Base-by-base conservation (phyloP, 2,113 vertebrate genomes). In the Bujurquina vittata region DNA sequence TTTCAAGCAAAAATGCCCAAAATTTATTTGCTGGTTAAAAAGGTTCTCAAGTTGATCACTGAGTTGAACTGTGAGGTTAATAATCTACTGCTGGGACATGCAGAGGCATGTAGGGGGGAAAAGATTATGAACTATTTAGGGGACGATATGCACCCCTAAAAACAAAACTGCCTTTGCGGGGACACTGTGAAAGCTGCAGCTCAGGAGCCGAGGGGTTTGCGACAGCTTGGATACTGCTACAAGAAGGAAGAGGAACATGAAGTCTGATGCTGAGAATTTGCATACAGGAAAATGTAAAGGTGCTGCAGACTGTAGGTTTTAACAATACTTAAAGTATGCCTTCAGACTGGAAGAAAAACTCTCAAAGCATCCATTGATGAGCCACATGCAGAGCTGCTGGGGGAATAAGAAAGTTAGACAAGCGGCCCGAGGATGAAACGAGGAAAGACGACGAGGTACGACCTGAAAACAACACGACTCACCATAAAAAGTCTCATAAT, bases 401-500 rank as follows among this genome's bases (percentile, higher is more conserved):
- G 75, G 63, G 60, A 69, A 65, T 31, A 17, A 33, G 58, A 56
- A 35, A 33, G 61, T 61, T 15, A 14, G 31, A 52, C 65, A 69
- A 0, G 49, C 10, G 43, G 65, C 65, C n/a, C 6, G 37, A 75
- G 31, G 49, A 77, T 1, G 11, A 75, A 26, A 62, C 14, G 1
- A 78, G 29, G 54, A 80, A 1, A 55, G 29, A 43, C 15, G 20
- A 84, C 18, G 52, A 61, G 35, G 18, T 8, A 79, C 61, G 35
- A 55, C 11, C 22, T 54, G 11, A 90, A 75, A 69, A 83, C 46
- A 56, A 77, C 75, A 75, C 15, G 18, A 74, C 54, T 77, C 54
- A 73, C 81, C 77, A 79, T 72, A 63, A 85, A 79, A 61, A 61
- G 33, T 62, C 33, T 54, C 7, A 37, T 69, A 87, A 88, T 92